These are phyloP conservation scores for Drosophila sulfurigaster DNA, from an alignment of 1,140 invertebrate genomes.

Conservation along the genomic window DNA sequence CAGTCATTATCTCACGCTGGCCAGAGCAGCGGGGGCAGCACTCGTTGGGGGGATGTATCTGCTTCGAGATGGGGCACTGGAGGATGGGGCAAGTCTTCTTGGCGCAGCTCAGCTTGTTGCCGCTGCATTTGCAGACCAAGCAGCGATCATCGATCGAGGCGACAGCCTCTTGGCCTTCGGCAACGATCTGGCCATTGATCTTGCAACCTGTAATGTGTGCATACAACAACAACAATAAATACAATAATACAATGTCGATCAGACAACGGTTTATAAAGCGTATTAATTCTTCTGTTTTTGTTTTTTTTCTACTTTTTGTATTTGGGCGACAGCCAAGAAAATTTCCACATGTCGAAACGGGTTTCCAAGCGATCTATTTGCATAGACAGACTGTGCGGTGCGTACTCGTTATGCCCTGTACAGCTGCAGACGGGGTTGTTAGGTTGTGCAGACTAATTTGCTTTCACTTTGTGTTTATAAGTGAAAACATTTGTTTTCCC, in stretches of 20 bases:
- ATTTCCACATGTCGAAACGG: conserved; percentile 74
- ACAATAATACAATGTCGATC: conserved; percentile 31
- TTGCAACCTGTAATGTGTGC: conserved; percentile 88
- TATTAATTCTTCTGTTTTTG: conserved; percentile 25
- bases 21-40: conserved; percentile 94
- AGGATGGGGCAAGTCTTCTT: conserved; percentile 94
- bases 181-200: conserved; percentile 89
- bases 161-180: conserved; percentile 91
- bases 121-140: conserved; percentile 92
- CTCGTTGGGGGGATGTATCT: conserved; percentile 89
- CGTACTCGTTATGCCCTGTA: conserved; percentile 40
- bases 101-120: conserved; percentile 91
- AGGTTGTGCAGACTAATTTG: too few species aligned
- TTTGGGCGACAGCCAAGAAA: conserved; percentile 72
- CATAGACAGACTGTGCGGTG: conserved; percentile 53
- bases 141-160: conserved; percentile 93
- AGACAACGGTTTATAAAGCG: conserved; percentile 42
- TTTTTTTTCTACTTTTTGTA: conserved; percentile 19
- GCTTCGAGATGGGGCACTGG: conserved; percentile 89
- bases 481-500: too few species aligned
- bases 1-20: conserved; percentile 86
- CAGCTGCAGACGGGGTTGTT: too few species aligned
- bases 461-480: too few species aligned
- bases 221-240: conserved; percentile 15
- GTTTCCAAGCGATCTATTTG: conserved; percentile 72